Evolutionary conservation across 2,797 vertebrate species (phyloP).

Genomic region (Labeo calbasu): DNA sequence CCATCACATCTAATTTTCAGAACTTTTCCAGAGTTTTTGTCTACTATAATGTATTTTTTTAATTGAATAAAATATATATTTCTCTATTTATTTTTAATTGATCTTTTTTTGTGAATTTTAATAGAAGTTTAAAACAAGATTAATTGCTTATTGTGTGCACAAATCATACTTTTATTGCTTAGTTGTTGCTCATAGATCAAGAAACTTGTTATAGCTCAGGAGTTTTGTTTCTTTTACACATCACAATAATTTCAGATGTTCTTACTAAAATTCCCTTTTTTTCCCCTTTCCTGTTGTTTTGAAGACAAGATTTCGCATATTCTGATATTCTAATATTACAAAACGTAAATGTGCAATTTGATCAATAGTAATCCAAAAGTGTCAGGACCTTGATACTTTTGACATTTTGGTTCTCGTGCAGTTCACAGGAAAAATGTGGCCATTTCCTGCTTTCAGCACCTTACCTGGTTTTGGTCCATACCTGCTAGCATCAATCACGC

Average conservation of each 20-base stretch:
- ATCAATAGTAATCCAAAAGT: neutral
- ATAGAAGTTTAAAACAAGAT: neutral
- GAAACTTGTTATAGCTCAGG: neutral
- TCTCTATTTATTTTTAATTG: neutral
- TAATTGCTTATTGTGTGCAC: neutral
- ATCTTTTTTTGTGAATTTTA: neutral
- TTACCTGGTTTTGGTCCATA: slow-evolving; percentile 58
- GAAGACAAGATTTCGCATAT: neutral
- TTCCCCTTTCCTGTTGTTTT: neutral
- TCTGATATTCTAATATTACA: neutral
- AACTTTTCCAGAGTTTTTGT: neutral
- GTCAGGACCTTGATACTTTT: slow-evolving; percentile 12
- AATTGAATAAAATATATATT: neutral
- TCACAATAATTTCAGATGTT: neutral
- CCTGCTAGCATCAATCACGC: slow-evolving; percentile 71
- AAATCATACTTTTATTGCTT: neutral
- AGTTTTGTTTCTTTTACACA: neutral
- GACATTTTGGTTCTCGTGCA: slow-evolving; percentile 10
- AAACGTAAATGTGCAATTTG: neutral
- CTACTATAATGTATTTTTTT: neutral
- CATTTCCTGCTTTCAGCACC: slow-evolving; percentile 32
- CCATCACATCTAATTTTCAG: neutral
- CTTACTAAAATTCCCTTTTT: neutral
- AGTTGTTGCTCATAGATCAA: neutral
- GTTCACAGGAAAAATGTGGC: slow-evolving; percentile 4